phyloP scores from a whole-genome alignment of 1,140 invertebrate species.

The Myzus persicae region DNA sequence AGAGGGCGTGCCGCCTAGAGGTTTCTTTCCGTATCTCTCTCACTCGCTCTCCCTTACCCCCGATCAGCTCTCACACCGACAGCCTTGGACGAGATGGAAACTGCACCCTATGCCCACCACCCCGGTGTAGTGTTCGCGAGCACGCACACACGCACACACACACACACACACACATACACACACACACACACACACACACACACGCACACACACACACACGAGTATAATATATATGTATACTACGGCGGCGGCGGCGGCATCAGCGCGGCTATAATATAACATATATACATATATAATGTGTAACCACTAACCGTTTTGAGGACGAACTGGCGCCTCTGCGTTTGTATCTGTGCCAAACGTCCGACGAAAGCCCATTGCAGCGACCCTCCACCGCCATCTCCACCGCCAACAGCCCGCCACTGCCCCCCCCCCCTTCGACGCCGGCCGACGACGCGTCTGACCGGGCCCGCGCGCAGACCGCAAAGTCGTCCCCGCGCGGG shows the following conservation, averaged over 20 bases:
- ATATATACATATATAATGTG: constrained; percentile 2
- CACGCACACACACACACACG: too few relatives aligned
- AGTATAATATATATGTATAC: background rate
- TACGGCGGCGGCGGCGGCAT: background rate
- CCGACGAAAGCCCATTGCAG: constrained; percentile 34
- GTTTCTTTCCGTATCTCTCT: background rate
- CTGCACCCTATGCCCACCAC: background rate
- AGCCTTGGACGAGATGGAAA: background rate
- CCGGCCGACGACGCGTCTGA: background rate
- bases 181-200: too few relatives aligned
- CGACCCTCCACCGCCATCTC: background rate
- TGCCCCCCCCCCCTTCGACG: background rate
- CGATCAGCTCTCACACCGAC: background rate
- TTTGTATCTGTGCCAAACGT: constrained; percentile 45
- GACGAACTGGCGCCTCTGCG: constrained; percentile 45
- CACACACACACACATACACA: too few relatives aligned
- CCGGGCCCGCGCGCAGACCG: constrained; percentile 1
- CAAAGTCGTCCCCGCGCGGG: background rate
- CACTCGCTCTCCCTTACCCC: background rate
- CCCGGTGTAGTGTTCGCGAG: background rate
- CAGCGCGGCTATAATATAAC: background rate
- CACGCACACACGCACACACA: too few relatives aligned
- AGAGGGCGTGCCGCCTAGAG: constrained; percentile 25
- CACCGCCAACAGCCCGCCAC: background rate
- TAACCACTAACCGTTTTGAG: constrained; percentile 1